Percentiles rank a stretch among this genome's conserved stretches.
These are phyloP conservation scores for Cygnus atratus DNA, from an alignment of 2,113 vertebrate genomes.

Conservation along the genomic window DNA sequence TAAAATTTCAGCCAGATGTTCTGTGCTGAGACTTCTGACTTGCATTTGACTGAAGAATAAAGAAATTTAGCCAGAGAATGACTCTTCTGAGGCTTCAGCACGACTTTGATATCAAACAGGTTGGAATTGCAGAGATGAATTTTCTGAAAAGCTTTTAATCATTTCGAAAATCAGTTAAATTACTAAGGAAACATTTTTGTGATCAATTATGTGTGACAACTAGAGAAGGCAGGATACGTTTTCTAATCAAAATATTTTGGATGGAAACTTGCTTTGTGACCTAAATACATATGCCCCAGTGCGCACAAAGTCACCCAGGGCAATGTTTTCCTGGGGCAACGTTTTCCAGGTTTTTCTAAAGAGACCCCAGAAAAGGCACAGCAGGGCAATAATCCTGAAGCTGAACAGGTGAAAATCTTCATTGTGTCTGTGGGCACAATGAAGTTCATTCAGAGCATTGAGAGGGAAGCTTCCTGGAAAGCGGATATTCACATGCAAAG, in stretches of 20 bases:
- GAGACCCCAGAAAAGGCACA: not conserved
- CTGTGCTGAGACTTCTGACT: not conserved
- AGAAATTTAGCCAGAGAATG: not conserved
- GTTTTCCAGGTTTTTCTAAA: not conserved
- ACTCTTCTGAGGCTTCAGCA: not conserved
- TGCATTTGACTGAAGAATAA: slow-evolving; percentile 5
- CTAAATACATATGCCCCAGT: not conserved
- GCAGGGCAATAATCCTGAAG: not conserved
- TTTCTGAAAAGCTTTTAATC: not conserved
- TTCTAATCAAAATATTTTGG: not conserved
- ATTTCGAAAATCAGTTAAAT: not conserved
- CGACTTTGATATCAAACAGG: slow-evolving; percentile 4
- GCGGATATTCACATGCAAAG: not conserved
- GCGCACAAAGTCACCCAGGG: not conserved
- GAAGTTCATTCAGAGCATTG: not conserved
- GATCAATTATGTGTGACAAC: not conserved
- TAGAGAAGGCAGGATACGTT: not conserved
- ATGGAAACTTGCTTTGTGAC: not conserved
- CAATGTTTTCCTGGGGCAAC: not conserved
- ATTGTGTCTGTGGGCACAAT: not conserved
- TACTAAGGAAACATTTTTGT: not conserved
- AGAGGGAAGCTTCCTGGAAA: not conserved
- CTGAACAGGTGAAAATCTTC: not conserved
- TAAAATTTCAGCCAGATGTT: not conserved
- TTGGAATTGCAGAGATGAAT: not conserved